These are phyloP conservation scores for Calameuta filiformis DNA, from an alignment of 2,888 invertebrate species.

Conservation along the genomic window DNA sequence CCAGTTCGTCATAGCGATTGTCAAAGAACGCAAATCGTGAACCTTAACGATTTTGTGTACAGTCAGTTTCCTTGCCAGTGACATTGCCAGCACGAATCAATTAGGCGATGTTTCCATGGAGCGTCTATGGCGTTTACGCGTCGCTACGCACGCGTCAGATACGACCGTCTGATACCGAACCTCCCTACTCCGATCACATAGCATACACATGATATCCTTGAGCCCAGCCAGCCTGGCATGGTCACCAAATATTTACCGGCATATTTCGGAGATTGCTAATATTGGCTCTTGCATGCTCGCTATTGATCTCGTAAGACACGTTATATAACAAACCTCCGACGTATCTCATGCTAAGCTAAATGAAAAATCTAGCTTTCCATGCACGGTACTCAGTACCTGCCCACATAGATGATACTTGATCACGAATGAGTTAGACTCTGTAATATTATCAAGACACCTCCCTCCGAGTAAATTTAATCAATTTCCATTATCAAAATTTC, in stretches of 20 bases:
- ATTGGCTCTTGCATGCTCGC: slow-evolving; percentile 41
- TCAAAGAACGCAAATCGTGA: neutral
- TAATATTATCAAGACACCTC: neutral
- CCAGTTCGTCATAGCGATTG: neutral
- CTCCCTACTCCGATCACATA: slow-evolving; percentile 15
- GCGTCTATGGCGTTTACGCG: neutral
- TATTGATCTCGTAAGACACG: slow-evolving; percentile 39
- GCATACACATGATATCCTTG: slow-evolving; percentile 42
- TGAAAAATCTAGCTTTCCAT: neutral
- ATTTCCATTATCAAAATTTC: neutral
- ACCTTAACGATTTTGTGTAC: neutral
- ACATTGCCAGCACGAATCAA: slow-evolving; percentile 18
- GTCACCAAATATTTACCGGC: slow-evolving; percentile 50
- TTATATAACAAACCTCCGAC: slow-evolving; percentile 33
- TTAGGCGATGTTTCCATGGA: slow-evolving; percentile 5
- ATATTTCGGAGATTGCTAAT: slow-evolving; percentile 54
- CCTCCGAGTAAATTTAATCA: too few species aligned
- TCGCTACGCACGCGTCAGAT: neutral
- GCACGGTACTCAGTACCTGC: neutral
- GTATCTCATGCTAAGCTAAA: neutral
- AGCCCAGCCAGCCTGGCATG: slow-evolving; percentile 30
- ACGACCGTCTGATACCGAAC: neutral
- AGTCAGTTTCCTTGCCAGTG: neutral
- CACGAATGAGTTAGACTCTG: neutral
- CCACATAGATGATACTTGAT: neutral